Evolutionary conservation across 2,113 vertebrate species (phyloP).

Genomic region (Maccullochella peelii): DNA sequence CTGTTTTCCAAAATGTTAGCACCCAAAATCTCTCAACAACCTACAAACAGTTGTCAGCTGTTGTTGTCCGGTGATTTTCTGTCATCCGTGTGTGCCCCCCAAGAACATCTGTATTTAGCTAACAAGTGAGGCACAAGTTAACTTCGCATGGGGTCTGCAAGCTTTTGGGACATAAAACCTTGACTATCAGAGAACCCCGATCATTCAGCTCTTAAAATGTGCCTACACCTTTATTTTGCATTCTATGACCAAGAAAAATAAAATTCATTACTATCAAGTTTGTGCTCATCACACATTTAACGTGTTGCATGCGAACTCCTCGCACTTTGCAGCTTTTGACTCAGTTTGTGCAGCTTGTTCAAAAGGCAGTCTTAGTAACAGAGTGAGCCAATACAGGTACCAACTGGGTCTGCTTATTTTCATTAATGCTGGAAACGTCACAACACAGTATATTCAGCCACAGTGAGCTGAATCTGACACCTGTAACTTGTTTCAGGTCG

Average conservation of each 20-base stretch:
- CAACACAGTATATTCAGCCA: too few relatives aligned
- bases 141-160: not conserved
- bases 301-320: conserved; percentile 23
- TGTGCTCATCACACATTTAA: not conserved
- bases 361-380: not conserved
- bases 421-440: not conserved
- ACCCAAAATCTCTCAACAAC: not conserved
- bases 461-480: not conserved
- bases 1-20: not conserved
- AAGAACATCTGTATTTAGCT: conserved; percentile 6
- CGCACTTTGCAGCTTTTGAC: conserved; percentile 14
- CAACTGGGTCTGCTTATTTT: not conserved
- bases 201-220: not conserved
- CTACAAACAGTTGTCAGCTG: not conserved
- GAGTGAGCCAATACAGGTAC: not conserved
- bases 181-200: fast-evolving
- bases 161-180: not conserved
- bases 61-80: not conserved
- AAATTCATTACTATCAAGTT: not conserved
- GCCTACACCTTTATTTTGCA: too few relatives aligned
- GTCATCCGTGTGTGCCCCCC: not conserved
- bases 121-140: not conserved
- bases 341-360: conserved; percentile 28
- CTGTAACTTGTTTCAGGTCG: conserved; percentile 29
- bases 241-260: fast-evolving